Conservation (phyloP, 2,888 invertebrate genomes). For the Gisinianus flammeolus region DNA sequence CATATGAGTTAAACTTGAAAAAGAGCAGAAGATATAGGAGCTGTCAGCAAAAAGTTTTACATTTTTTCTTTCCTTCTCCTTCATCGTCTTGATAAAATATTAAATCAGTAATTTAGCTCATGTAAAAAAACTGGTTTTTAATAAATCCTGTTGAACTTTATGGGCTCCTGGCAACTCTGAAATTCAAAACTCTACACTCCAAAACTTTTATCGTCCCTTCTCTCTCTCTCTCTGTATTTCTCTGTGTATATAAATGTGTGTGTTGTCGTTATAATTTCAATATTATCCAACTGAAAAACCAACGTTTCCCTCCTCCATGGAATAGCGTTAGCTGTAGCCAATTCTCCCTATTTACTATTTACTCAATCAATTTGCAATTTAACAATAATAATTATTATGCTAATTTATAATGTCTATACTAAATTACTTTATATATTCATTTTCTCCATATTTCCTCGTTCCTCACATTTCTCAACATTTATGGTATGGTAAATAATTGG, state of each 20-base stretch:
- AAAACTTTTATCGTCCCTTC: neutral
- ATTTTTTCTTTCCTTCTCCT: neutral
- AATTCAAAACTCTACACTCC: constrained; percentile 11
- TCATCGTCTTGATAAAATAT: neutral
- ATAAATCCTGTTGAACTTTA: constrained; percentile 23
- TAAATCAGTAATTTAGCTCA: constrained; percentile 25
- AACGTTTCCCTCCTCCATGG: neutral
- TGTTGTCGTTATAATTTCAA: neutral
- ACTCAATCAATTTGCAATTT: constrained; percentile 1
- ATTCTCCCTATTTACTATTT: neutral
- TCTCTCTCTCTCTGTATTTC: neutral
- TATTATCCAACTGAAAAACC: neutral
- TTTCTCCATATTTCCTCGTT: too few species aligned
- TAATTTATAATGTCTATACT: constrained; percentile 1
- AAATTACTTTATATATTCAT: too few species aligned
- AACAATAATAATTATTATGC: constrained; percentile 4
- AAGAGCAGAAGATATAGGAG: too few species aligned
- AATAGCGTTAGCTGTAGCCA: neutral
- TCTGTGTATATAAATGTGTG: neutral
- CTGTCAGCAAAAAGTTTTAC: constrained; percentile 3
- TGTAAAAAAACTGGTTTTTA: constrained; percentile 26
- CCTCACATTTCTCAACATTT: too few species aligned
- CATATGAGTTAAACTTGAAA: too few species aligned
- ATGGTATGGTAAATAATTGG: too few species aligned
- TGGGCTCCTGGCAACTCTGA: constrained; percentile 15